phyloP scores from a whole-genome alignment of 2,797 vertebrate genomes.

The Sebastolobus altivelis region DNA sequence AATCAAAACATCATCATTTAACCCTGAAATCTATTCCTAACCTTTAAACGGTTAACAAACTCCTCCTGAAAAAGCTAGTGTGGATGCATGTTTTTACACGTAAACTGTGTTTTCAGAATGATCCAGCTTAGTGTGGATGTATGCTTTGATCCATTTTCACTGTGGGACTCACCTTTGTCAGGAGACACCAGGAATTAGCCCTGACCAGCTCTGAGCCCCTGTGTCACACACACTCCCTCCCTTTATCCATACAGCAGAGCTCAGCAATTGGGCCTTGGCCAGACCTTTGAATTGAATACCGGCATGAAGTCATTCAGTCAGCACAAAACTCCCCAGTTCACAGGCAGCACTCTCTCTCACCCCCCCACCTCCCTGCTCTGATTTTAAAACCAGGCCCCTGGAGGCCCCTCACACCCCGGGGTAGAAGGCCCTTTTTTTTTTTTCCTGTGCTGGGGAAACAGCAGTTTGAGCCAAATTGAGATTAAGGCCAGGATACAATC shows the following conservation, averaged over 20 bases:
- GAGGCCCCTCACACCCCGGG: conserved; percentile 53
- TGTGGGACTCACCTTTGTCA: conserved; percentile 56
- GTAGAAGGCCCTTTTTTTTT: conserved; percentile 33
- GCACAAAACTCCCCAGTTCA: conserved; percentile 81
- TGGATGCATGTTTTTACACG: not conserved
- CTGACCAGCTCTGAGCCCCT: conserved; percentile 46
- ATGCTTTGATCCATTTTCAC: conserved; percentile 43
- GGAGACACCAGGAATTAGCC: conserved; percentile 62
- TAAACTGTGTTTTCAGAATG: conserved; percentile 1
- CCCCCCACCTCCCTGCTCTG: conserved; percentile 27
- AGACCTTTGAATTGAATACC: conserved; percentile 84
- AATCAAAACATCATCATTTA: not conserved
- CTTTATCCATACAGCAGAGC: conserved; percentile 80
- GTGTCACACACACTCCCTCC: conserved; percentile 50
- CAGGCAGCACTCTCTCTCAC: conserved; percentile 45
- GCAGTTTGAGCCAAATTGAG: conserved; percentile 84
- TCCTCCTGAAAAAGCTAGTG: not conserved
- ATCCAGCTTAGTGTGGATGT: conserved; percentile 22
- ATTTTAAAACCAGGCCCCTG: conserved; percentile 64
- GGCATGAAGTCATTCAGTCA: conserved; percentile 84
- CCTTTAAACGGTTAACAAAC: not conserved
- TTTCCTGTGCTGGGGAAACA: conserved; percentile 59
- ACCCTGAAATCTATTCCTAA: not conserved
- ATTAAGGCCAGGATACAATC: conserved; percentile 83
- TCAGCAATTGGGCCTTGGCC: conserved; percentile 83